A percentile compares a stretch with the other conserved stretches of the same genome.
phyloP scores from a whole-genome alignment of 2,888 invertebrate genomes.

The Anthophora plumipes region DNA sequence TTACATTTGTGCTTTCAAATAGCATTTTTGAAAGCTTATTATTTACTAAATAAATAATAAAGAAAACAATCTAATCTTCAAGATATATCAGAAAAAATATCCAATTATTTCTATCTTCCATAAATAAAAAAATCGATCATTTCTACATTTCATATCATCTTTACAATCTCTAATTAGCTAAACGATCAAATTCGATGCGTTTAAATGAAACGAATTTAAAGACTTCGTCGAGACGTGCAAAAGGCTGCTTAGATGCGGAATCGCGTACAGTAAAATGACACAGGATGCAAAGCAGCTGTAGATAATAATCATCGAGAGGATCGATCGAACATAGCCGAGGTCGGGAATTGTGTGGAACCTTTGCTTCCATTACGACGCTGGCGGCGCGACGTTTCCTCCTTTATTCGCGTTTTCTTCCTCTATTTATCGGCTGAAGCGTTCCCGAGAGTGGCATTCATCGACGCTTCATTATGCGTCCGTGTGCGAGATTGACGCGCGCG shows the following conservation, averaged over 20 bases:
- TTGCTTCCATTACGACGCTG: conserved; percentile 14
- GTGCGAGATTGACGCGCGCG: conserved; percentile 33
- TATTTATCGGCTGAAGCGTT: conserved; percentile 28
- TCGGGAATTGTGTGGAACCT: conserved; percentile 51
- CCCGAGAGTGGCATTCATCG: conserved; percentile 41
- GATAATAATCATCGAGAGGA: conserved; percentile 10
- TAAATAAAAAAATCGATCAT: too few species aligned
- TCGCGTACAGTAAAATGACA: neutral
- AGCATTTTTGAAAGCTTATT: too few species aligned
- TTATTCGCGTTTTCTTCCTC: conserved; percentile 29
- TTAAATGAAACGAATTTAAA: neutral
- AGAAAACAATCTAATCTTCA: too few species aligned
- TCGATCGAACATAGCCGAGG: conserved; percentile 18
- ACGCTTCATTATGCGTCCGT: conserved; percentile 29
- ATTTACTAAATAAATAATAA: too few species aligned
- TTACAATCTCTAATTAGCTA: too few species aligned
- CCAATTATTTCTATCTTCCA: too few species aligned
- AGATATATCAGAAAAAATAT: too few species aligned
- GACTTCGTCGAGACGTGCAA: neutral
- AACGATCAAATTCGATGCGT: too few species aligned
- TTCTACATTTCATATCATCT: neutral
- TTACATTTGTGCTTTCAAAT: too few species aligned
- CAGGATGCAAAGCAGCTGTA: neutral
- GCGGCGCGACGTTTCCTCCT: conserved; percentile 40
- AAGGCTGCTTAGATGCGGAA: neutral